phyloP scores from a whole-genome alignment of 1,140 invertebrate species.

The Coelopa frigida region DNA sequence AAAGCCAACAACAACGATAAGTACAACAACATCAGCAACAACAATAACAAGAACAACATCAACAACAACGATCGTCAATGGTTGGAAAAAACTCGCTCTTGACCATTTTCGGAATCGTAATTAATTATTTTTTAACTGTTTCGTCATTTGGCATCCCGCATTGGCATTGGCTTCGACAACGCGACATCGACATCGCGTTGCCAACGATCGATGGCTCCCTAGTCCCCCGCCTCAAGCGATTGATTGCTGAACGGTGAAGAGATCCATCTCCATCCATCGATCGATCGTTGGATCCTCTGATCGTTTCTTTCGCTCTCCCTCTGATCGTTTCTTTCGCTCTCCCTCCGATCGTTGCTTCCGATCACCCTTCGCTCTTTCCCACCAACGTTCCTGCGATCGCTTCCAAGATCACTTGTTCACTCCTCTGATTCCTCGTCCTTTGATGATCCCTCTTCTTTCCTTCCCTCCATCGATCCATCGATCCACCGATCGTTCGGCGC shows the following conservation, averaged over 20 bases:
- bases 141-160: conserved; percentile 43
- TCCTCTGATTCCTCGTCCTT: neutral
- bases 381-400: neutral
- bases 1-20: neutral
- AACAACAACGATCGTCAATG: neutral
- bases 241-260: too few species aligned
- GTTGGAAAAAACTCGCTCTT: conserved; percentile 30
- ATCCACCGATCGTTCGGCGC: conserved; percentile 29
- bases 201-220: neutral
- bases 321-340: neutral
- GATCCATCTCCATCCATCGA: conserved; percentile 13
- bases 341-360: neutral
- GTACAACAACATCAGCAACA: conserved; percentile 2
- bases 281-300: too few species aligned
- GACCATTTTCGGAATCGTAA: conserved; percentile 44
- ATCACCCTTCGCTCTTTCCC: conserved; percentile 1
- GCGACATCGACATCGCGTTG: neutral
- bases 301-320: neutral
- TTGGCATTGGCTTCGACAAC: neutral
- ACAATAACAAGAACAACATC: neutral
- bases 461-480: conserved; percentile 7
- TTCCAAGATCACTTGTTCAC: neutral
- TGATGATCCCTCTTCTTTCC: neutral
- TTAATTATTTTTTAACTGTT: conserved; percentile 46
- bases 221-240: neutral